phyloP scores from a whole-genome alignment of 2,113 vertebrate genomes.

The Zapornia atra region DNA sequence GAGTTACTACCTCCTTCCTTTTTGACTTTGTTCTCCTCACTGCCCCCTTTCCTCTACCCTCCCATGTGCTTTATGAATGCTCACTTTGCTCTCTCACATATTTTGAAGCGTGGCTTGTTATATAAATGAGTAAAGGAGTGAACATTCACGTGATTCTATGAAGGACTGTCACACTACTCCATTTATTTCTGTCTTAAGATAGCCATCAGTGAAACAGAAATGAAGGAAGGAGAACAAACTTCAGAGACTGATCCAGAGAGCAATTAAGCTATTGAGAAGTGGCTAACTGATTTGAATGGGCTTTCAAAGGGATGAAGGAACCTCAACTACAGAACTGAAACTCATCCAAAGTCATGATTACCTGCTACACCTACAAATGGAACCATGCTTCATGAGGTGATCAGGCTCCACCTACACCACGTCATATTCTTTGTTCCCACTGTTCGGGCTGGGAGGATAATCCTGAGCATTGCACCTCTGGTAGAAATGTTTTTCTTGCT shows the following conservation, averaged over 20 bases:
- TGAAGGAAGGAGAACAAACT: background rate
- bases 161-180: background rate
- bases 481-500: background rate
- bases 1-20: background rate
- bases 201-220: background rate
- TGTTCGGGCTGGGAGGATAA: background rate
- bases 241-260: background rate
- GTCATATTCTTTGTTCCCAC: background rate
- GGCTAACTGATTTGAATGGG: background rate
- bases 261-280: background rate
- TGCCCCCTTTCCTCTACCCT: background rate
- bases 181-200: background rate
- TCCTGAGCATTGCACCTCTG: background rate
- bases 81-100: background rate
- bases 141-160: background rate
- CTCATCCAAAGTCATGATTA: background rate
- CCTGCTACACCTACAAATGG: background rate
- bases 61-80: background rate
- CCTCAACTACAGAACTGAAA: background rate
- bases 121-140: background rate
- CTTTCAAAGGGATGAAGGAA: background rate
- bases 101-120: background rate
- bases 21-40: background rate
- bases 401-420: background rate
- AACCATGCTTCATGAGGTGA: background rate